Base-by-base conservation (phyloP, 1,140 invertebrate genomes). In the Listronotus oregonensis region DNA sequence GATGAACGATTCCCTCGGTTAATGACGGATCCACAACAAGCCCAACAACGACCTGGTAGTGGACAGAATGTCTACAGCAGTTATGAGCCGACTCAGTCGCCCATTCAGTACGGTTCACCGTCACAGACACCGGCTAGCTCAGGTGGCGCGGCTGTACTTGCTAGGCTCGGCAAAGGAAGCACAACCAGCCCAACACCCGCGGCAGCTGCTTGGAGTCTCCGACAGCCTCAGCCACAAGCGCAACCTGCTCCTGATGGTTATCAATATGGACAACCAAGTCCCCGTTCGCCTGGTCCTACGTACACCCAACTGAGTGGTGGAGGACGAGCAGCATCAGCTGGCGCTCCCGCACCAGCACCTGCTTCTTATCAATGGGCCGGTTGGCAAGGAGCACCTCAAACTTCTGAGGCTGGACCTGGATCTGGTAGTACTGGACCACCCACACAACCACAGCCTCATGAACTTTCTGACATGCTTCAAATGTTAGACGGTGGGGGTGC, bases 401-500 rank as follows among this genome's bases (percentile, higher is more conserved):
- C 75, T 6, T 70, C 78, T 6, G 81, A 82, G 47, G 65, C 77
- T 8, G 71, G 72, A 15, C 69, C 82, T 70, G 80, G 72, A 76
- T 82, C 71, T 66, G 73, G 71, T 57, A 75, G 75, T 37, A 70
- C 73, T 34, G 74, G 71, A 40, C 80, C 82, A 47, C 80, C 82
- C 8, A 79, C 79, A 17, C 81, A 84, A 43, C 83, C 83, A 8
- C 90, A 90, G 71, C 89, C 90, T 21, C 92, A 94, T 75, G 94
- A 97, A 81, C 85, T 97, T 27, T 92, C 93, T 27, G 95, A 97
- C 72, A 95, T 97, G 93, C 85, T 98, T 67, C 93, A 96, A 80
- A 96, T 97, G 87, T 85, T 97, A 17, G 93, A 95, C 80, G 90
- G 92, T 75, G 86, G 88, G 67, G 89, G 87, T 17, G 84, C 88